Percentiles rank a stretch among this genome's conserved stretches.
phyloP scores from a whole-genome alignment of 2,113 vertebrate genomes.

The Sander lucioperca region DNA sequence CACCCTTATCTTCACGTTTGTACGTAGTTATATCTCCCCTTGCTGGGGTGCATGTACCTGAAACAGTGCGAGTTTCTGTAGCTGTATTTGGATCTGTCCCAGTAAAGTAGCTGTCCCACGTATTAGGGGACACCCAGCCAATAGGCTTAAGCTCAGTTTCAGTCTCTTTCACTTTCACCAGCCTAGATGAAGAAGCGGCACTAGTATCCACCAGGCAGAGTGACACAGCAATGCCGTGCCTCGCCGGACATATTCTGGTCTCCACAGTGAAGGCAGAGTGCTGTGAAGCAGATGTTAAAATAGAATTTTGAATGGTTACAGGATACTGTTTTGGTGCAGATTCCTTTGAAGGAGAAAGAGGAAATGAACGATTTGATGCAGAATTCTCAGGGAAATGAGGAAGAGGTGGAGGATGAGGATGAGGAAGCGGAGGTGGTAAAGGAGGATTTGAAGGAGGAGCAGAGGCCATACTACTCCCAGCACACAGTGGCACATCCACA shows the following conservation, averaged over 20 bases:
- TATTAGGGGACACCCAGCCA: conserved; percentile 79
- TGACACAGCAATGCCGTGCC: conserved; percentile 81
- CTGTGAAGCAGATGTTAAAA: conserved; percentile 14
- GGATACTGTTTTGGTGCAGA: conserved; percentile 19
- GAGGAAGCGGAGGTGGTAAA: conserved; percentile 52
- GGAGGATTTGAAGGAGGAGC: conserved; percentile 46
- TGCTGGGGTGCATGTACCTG: conserved; percentile 4
- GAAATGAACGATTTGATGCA: conserved; percentile 27
- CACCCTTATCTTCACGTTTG: conserved; percentile 34
- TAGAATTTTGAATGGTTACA: conserved; percentile 47
- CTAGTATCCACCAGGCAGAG: conserved; percentile 71
- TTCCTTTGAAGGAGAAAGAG: conserved; percentile 42
- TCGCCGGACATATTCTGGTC: conserved; percentile 62
- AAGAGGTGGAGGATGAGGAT: conserved; percentile 52
- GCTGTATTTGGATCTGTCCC: conserved; percentile 23
- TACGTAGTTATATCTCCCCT: conserved; percentile 2
- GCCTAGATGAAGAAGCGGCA: conserved; percentile 67
- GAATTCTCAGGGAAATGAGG: conserved; percentile 34
- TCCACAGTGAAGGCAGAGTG: conserved; percentile 9
- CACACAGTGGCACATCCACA: conserved; percentile 68
- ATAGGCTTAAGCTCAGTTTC: conserved; percentile 61
- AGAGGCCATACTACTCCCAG: conserved; percentile 68
- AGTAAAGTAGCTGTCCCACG: conserved; percentile 73
- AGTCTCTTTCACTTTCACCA: conserved; percentile 81
- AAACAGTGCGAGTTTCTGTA: conserved; percentile 19